phyloP scores from a whole-genome alignment of 2,888 invertebrate species.

The Andrena praecox region DNA sequence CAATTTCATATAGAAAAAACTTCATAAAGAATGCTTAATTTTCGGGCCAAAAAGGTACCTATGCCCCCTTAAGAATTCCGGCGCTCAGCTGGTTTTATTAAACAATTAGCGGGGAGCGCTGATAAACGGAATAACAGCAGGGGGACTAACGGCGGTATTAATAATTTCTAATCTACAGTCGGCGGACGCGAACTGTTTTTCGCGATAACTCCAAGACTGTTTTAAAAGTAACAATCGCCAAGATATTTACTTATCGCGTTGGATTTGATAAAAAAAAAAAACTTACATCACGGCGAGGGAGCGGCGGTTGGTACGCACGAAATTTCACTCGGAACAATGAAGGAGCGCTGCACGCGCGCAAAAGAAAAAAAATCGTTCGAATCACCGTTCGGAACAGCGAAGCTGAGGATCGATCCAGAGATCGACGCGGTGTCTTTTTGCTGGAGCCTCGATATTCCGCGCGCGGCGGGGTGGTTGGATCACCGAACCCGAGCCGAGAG shows the following conservation, averaged over 20 bases:
- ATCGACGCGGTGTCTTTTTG: not conserved
- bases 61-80: not conserved
- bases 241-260: conserved; percentile 45
- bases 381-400: not conserved
- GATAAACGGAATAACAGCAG: not conserved
- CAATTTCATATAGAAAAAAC: too few relatives aligned
- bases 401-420: not conserved
- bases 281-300: conserved; percentile 5
- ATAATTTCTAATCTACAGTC: conserved; percentile 38
- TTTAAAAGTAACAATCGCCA: conserved; percentile 10
- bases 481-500: not conserved
- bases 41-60: not conserved
- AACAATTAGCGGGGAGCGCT: conserved; percentile 1
- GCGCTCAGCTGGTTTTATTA: not conserved
- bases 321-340: conserved; percentile 4
- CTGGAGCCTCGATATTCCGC: not conserved
- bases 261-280: conserved; percentile 26
- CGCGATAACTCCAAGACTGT: conserved; percentile 25
- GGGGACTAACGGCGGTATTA: conserved; percentile 17
- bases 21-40: too few relatives aligned
- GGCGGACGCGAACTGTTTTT: conserved; percentile 21
- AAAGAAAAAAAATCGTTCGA: not conserved
- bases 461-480: not conserved
- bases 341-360: not conserved
- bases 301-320: not conserved